These are phyloP conservation scores for Podarcis siculus DNA, from an alignment of 2,797 vertebrate species.

Conservation along the genomic window DNA sequence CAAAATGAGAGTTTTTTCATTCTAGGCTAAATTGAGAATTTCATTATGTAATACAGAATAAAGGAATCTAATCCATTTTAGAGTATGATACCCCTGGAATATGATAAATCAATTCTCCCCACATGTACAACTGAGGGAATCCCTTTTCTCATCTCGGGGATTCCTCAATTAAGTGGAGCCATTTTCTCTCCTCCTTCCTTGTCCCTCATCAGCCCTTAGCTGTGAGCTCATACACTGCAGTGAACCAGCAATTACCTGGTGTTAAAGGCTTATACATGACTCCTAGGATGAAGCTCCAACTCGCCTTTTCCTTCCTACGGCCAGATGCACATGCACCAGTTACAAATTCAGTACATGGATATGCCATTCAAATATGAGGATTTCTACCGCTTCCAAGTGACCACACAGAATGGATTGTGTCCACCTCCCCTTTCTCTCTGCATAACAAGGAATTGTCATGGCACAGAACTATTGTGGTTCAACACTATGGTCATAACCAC, in stretches of 20 bases:
- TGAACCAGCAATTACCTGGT: not conserved
- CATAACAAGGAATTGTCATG: not conserved
- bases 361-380: not conserved
- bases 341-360: not conserved
- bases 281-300: not conserved
- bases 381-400: not conserved
- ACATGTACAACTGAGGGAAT: not conserved
- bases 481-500: not conserved
- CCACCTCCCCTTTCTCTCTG: not conserved
- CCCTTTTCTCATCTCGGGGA: not conserved
- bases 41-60: not conserved
- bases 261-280: not conserved
- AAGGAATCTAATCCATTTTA: not conserved
- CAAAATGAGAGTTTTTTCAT: conserved; percentile 21
- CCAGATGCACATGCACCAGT: not conserved
- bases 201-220: not conserved
- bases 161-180: not conserved
- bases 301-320: not conserved
- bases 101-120: not conserved
- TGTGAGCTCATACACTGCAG: not conserved
- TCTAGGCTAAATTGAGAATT: conserved; percentile 7
- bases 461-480: not conserved
- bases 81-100: not conserved
- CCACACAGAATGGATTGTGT: not conserved
- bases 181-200: too few species aligned